Evolutionary conservation across 2,113 vertebrate species (phyloP).

Genomic region (Butorides virescens): DNA sequence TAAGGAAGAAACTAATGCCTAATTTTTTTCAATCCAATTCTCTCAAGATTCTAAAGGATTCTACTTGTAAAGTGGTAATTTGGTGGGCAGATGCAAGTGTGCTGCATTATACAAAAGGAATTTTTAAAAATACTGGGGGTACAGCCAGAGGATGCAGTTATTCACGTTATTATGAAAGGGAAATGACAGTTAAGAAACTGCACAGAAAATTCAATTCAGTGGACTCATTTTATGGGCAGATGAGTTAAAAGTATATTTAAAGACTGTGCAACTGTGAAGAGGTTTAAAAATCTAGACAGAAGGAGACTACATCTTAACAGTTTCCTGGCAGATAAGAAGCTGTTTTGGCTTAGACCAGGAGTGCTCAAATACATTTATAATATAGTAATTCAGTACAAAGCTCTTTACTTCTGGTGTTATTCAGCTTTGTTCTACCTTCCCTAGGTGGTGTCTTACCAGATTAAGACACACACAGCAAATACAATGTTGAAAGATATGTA

Average conservation of each 20-base stretch:
- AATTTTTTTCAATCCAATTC: not conserved
- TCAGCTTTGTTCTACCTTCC: not conserved
- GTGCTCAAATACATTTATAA: not conserved
- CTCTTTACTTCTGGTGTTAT: not conserved
- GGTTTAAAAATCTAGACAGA: not conserved
- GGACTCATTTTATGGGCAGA: not conserved
- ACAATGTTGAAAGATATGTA: not conserved
- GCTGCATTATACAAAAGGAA: not conserved
- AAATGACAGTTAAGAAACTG: not conserved
- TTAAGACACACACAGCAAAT: not conserved
- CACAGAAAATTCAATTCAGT: not conserved
- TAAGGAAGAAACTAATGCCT: not conserved
- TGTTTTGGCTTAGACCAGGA: not conserved
- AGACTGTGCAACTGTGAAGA: not conserved
- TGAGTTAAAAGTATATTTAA: not conserved
- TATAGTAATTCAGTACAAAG: not conserved
- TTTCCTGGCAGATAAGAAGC: not conserved
- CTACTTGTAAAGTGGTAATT: not conserved
- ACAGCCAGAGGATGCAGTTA: not conserved
- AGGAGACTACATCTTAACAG: not conserved
- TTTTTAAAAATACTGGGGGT: not conserved
- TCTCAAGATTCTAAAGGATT: not conserved
- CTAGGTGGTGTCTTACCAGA: not conserved
- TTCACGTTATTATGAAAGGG: not conserved
- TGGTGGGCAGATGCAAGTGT: not conserved